Percentiles rank a stretch among this genome's conserved stretches.
Evolutionary conservation across 92 coral and sea anemone genomes (phyloP).

Genomic region (Anthopleura xanthogrammica): DNA sequence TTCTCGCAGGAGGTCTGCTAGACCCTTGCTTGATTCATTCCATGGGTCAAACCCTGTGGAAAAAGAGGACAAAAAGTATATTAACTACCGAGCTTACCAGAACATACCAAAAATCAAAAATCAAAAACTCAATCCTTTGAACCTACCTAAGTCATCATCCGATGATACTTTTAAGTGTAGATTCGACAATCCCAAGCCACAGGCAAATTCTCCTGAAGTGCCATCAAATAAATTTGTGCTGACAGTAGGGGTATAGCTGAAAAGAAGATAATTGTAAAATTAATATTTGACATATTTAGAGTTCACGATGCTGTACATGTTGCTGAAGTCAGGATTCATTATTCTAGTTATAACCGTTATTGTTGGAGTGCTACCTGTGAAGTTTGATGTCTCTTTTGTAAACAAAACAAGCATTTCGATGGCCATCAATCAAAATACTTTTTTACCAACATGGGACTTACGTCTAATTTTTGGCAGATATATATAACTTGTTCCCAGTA

Average conservation of each 20-base stretch:
- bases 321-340: too few relatives aligned
- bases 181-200: conserved; percentile 90
- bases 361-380: too few relatives aligned
- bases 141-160: conserved; percentile 90
- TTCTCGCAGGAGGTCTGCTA: conserved; percentile 87
- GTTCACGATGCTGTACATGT: too few relatives aligned
- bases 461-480: too few relatives aligned
- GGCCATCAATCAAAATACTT: too few relatives aligned
- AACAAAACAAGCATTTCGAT: too few relatives aligned
- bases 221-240: conserved; percentile 20
- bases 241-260: conserved; percentile 23
- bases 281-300: too few relatives aligned
- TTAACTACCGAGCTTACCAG: background rate
- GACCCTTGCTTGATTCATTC: conserved; percentile 92
- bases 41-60: conserved; percentile 92
- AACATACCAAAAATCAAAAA: background rate
- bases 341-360: too few relatives aligned
- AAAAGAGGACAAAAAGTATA: background rate
- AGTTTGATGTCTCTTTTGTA: too few relatives aligned
- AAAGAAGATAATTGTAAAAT: background rate
- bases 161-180: conserved; percentile 78
- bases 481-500: too few relatives aligned
- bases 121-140: background rate
- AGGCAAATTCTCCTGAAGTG: conserved; percentile 39
- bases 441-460: too few relatives aligned